phyloP scores from a whole-genome alignment of 2,797 vertebrate species.

The Sus cebifrons region DNA sequence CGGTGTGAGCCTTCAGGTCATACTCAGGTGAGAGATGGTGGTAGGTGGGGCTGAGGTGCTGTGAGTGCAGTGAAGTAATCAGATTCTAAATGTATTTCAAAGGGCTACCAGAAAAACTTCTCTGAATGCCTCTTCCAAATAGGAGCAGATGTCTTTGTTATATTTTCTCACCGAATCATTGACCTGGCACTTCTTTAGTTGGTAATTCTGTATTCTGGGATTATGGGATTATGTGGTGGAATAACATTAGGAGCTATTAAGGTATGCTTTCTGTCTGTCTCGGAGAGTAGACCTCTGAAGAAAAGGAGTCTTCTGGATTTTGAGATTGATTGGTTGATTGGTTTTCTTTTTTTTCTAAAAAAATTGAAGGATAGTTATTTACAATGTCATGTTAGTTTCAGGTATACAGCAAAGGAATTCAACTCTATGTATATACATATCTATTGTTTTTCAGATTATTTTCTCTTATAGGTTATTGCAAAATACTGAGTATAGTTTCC shows the following conservation, averaged over 20 bases:
- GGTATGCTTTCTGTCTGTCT: neutral
- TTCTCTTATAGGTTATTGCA: neutral
- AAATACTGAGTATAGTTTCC: neutral
- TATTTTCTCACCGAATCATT: neutral
- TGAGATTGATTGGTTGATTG: neutral
- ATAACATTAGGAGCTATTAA: neutral
- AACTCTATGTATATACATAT: too few species aligned
- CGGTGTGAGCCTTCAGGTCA: accelerated
- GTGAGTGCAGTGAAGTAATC: neutral
- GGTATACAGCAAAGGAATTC: neutral
- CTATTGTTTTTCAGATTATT: neutral
- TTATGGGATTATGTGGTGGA: neutral
- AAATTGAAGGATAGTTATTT: neutral
- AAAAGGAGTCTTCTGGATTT: neutral
- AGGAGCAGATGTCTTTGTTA: neutral
- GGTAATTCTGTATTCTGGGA: neutral
- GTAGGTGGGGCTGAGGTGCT: too few species aligned
- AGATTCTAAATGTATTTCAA: neutral
- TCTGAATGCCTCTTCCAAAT: neutral
- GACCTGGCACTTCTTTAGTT: neutral
- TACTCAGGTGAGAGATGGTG: neutral
- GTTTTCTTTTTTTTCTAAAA: neutral
- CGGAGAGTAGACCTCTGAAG: neutral
- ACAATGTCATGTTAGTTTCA: neutral
- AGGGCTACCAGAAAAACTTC: neutral